Conservation (phyloP, 2,797 vertebrate species). For the Acanthis flammea region DNA sequence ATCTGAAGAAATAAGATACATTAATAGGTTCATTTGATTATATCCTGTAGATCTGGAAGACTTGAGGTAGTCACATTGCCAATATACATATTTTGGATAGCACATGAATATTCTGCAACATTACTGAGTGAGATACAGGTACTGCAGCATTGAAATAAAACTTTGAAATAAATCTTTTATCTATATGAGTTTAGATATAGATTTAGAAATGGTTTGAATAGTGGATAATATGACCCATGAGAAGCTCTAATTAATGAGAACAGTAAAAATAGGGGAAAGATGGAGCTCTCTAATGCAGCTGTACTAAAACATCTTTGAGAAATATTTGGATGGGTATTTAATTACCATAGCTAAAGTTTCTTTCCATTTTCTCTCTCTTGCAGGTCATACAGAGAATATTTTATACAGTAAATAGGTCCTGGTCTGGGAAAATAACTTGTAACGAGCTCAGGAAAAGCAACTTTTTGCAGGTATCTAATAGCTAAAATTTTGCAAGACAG, state of each 20-base stretch:
- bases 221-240: neutral
- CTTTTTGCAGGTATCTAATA: constrained; percentile 85
- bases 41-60: neutral
- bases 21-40: neutral
- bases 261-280: neutral
- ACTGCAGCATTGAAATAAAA: neutral
- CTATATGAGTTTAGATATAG: neutral
- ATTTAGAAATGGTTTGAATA: neutral
- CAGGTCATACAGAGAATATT: constrained; percentile 97
- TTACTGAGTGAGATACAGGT: neutral
- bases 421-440: constrained; percentile 90
- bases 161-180: too few relatives aligned
- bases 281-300: neutral
- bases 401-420: constrained; percentile 93
- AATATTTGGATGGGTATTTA: neutral
- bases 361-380: neutral
- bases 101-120: neutral
- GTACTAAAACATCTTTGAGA: neutral
- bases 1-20: neutral
- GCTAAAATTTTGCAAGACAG: neutral
- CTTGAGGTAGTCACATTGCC: neutral
- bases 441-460: constrained; percentile 90
- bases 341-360: neutral
- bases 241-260: neutral
- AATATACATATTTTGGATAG: neutral